These are phyloP conservation scores for Diaprepes abbreviatus DNA, from an alignment of 2,888 invertebrate species.

Conservation along the genomic window DNA sequence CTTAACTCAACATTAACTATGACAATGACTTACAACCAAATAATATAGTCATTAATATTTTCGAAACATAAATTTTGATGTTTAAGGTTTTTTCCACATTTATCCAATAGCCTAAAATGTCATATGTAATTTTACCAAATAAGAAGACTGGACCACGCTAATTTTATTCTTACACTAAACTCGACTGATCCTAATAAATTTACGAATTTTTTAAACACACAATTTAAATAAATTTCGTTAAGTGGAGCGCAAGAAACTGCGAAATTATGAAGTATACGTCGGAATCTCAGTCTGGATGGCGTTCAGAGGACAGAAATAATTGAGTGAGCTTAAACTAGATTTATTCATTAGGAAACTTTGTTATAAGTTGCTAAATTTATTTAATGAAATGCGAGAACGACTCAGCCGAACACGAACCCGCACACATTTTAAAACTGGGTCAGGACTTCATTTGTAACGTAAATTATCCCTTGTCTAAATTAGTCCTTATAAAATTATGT, in stretches of 20 bases:
- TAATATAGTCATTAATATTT: too few species aligned
- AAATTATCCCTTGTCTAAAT: conserved; percentile 34
- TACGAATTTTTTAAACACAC: neutral
- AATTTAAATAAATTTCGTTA: conserved; percentile 29
- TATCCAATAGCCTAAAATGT: too few species aligned
- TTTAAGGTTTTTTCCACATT: too few species aligned
- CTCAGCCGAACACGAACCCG: conserved; percentile 34
- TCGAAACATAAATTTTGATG: too few species aligned
- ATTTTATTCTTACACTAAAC: too few species aligned
- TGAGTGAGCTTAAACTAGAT: conserved; percentile 51
- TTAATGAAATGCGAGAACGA: conserved; percentile 48
- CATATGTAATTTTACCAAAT: too few species aligned
- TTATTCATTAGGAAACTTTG: conserved; percentile 52
- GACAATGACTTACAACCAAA: too few species aligned
- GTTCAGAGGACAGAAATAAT: conserved; percentile 48
- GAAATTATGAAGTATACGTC: conserved; percentile 44
- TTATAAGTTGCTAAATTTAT: conserved; percentile 50
- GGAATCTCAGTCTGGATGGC: conserved; percentile 31
- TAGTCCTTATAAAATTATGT: neutral
- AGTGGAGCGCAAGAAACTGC: conserved; percentile 27
- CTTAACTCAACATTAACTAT: too few species aligned
- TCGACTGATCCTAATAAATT: too few species aligned
- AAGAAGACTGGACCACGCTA: too few species aligned
- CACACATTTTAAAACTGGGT: conserved; percentile 46
- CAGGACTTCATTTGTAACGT: conserved; percentile 35